Percentiles rank a stretch among this genome's conserved stretches.
Conservation (phyloP, 2,888 invertebrate genomes). For the Chironomus tentans region DNA sequence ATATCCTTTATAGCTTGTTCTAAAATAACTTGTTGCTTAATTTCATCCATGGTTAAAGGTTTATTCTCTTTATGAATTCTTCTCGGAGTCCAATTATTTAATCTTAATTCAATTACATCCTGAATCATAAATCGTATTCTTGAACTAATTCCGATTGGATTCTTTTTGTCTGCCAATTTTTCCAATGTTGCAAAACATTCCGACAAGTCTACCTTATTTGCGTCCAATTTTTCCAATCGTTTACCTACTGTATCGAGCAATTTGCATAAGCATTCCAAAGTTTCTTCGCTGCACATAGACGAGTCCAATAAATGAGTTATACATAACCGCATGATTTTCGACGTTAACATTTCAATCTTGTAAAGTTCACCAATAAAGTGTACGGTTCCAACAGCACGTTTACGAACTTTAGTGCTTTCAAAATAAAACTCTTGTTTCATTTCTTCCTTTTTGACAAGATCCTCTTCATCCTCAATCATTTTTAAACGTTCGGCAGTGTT, state of each 20-base stretch:
- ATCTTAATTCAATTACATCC: slow-evolving; percentile 83
- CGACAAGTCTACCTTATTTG: neutral
- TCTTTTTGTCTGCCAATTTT: slow-evolving; percentile 9
- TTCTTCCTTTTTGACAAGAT: slow-evolving; percentile 59
- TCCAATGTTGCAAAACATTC: neutral
- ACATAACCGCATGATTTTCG: slow-evolving; percentile 80
- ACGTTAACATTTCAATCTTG: slow-evolving; percentile 80
- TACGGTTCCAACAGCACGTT: slow-evolving; percentile 83
- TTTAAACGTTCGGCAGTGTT: slow-evolving; percentile 6
- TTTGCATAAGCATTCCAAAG: slow-evolving; percentile 86
- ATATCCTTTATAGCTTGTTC: neutral
- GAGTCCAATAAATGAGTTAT: slow-evolving; percentile 65
- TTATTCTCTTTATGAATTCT: slow-evolving; percentile 63
- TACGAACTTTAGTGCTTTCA: slow-evolving; percentile 65
- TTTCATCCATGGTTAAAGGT: slow-evolving; percentile 92
- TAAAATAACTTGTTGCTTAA: slow-evolving; percentile 50
- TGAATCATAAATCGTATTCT: slow-evolving; percentile 60
- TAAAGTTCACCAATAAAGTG: slow-evolving; percentile 82
- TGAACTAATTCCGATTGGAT: slow-evolving; percentile 3
- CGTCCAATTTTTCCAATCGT: slow-evolving; percentile 51
- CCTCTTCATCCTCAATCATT: slow-evolving; percentile 15
- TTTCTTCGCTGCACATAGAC: slow-evolving; percentile 65
- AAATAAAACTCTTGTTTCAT: slow-evolving; percentile 58
- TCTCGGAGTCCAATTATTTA: slow-evolving; percentile 75
- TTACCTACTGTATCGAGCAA: slow-evolving; percentile 85